Evolutionary conservation across 1,140 invertebrate species (phyloP).

Genomic region (Acromyrmex heyeri): DNA sequence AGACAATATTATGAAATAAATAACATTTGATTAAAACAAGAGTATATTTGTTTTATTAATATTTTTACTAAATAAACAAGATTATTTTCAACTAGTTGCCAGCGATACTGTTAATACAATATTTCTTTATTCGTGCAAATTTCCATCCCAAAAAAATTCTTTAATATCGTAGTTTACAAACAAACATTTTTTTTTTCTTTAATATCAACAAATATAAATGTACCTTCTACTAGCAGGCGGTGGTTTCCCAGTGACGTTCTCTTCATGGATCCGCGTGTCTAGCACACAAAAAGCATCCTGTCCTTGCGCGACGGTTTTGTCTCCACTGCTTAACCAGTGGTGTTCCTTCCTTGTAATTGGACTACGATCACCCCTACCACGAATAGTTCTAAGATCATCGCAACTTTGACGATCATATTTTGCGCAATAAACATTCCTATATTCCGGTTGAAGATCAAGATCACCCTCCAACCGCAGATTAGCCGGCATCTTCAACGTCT

Average conservation of each 20-base stretch:
- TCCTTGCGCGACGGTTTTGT: conserved; percentile 73
- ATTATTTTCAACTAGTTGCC: too few species aligned
- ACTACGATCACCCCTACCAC: conserved; percentile 75
- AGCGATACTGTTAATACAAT: too few species aligned
- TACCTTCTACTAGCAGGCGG: conserved; percentile 80
- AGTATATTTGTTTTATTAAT: too few species aligned
- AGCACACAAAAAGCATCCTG: conserved; percentile 83
- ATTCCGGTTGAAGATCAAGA: conserved; percentile 86
- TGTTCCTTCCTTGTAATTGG: conserved; percentile 77
- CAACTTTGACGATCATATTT: conserved; percentile 65
- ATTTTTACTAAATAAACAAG: too few species aligned
- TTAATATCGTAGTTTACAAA: neutral
- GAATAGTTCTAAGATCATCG: conserved; percentile 56
- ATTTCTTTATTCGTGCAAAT: neutral
- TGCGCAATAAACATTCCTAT: conserved; percentile 82
- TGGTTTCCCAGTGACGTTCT: conserved; percentile 80
- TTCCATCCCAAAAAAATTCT: neutral
- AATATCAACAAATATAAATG: conserved; percentile 22
- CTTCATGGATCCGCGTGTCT: conserved; percentile 80
- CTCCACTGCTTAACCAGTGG: conserved; percentile 80
- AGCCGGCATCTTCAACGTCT: conserved; percentile 79
- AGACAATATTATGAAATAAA: too few species aligned
- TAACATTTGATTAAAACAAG: too few species aligned
- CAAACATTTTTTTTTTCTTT: neutral
- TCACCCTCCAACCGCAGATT: conserved; percentile 83